Evolutionary conservation across 2,113 vertebrate species (phyloP), one percentile per base, ranked within the genome.

Genomic region (Onychostoma macrolepis): DNA sequence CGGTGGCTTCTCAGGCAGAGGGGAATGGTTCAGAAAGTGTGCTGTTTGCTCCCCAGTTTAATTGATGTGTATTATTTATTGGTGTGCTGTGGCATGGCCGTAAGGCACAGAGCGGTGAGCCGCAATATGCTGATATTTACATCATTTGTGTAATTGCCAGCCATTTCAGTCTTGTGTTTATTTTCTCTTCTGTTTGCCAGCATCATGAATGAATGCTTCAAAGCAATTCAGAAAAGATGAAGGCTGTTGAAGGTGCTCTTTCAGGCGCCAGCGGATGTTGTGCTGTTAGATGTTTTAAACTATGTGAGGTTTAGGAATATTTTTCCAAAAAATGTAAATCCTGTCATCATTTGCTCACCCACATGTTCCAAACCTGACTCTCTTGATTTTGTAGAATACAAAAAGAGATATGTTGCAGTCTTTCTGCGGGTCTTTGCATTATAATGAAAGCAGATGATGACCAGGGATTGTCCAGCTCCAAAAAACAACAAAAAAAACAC

Each of bases 101-200:
- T 53, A 33, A 76, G 74, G 43, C n/a, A 48, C 43, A 72, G 69
- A 36, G 33, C 33, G 8, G 8, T 15, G 43, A 77, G 13, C n/a
- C n/a, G n/a, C 17, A 50, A 50, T 26, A 77, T 50, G n/a, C 2
- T 76, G 74, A 48, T 77, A 77, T 77, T 77, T 77, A 50, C 74
- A 50, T 77, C 13, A 77, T 77, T 77, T 77, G 48, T 79, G 12
- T 21, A 79, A 79, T 24, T 33, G 76, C 48, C 43, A 56, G 24
- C 45, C 19, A 56, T 79, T 78, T 48, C 74, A 28, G 24, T 17
- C 21, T 33, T 24, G 26, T 78, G 76, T 78, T 78, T 78, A 71
- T 71, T 71, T 71, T 71, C 67, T 71, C 30, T 36, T 38, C 17
- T 19, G n/a, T 45, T 48, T 33, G 30, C 48, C 48, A 58, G 53